A percentile compares a stretch with the other conserved stretches of the same genome.
Evolutionary conservation across 2,888 invertebrate species (phyloP).

Genomic region (Agrotis segetum): DNA sequence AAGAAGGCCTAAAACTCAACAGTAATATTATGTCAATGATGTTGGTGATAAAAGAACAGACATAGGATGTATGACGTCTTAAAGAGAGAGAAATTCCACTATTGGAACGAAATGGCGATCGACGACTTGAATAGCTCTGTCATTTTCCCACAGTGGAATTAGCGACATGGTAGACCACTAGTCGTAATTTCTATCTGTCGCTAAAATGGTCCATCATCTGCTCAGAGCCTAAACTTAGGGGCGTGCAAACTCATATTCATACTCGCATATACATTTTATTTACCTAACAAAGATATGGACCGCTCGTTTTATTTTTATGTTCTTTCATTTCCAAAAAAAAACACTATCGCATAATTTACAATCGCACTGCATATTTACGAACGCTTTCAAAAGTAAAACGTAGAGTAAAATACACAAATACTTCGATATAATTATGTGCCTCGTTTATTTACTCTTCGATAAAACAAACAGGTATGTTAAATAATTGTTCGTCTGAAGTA

Average conservation of each 20-base stretch:
- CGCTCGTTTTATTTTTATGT: background rate
- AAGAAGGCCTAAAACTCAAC: too few relatives aligned
- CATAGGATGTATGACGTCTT: too few relatives aligned
- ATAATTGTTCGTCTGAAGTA: slow-evolving; percentile 20
- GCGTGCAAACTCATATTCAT: too few relatives aligned
- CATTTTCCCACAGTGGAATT: too few relatives aligned
- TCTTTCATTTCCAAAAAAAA: background rate
- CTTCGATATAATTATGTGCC: background rate
- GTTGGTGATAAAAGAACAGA: too few relatives aligned
- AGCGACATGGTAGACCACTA: background rate
- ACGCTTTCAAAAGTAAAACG: background rate
- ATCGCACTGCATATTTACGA: slow-evolving; percentile 2
- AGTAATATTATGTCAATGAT: too few relatives aligned
- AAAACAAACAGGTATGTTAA: slow-evolving; percentile 28
- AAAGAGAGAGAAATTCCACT: too few relatives aligned
- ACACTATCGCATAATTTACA: slow-evolving; percentile 10
- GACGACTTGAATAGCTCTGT: too few relatives aligned
- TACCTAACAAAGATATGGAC: too few relatives aligned
- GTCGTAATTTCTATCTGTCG: background rate
- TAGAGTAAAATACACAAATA: background rate
- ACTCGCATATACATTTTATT: too few relatives aligned
- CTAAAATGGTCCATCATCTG: background rate
- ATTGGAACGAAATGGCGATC: too few relatives aligned
- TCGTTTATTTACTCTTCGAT: slow-evolving; percentile 8
- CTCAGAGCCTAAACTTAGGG: background rate